Conservation (phyloP, 2,888 invertebrate species). For the Neuroscelio doddi region DNA sequence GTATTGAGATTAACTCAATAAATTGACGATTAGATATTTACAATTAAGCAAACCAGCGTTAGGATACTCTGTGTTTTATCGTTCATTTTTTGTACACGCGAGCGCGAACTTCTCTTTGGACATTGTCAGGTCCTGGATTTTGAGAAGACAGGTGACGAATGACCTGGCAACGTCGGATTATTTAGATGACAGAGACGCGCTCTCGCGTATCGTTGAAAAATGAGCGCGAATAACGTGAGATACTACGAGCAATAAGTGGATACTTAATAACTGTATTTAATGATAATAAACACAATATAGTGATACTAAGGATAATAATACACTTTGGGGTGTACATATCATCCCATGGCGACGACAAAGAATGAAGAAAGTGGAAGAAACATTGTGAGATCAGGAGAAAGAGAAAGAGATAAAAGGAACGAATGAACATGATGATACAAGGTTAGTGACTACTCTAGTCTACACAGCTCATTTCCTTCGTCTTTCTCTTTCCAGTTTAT, state of each 20-base stretch:
- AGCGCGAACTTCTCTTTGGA: too few species aligned
- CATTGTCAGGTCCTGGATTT: too few species aligned
- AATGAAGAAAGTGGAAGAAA: slow-evolving; percentile 21
- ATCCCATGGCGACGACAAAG: slow-evolving; percentile 31
- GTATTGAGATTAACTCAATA: slow-evolving; percentile 50
- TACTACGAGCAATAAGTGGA: slow-evolving; percentile 68
- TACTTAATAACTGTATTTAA: slow-evolving; percentile 58
- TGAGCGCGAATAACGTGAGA: slow-evolving; percentile 44
- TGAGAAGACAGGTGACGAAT: too few species aligned
- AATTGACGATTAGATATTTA: slow-evolving; percentile 29
- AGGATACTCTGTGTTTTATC: slow-evolving; percentile 4
- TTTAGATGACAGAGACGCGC: too few species aligned
- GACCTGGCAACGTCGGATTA: too few species aligned
- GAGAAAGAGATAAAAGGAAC: slow-evolving; percentile 5
- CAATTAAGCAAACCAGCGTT: slow-evolving; percentile 14
- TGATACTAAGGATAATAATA: slow-evolving; percentile 42
- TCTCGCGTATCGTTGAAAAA: neutral
- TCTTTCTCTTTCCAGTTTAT: slow-evolving; percentile 9
- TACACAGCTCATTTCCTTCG: slow-evolving; percentile 26
- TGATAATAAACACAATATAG: slow-evolving; percentile 48
- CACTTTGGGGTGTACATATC: slow-evolving; percentile 42
- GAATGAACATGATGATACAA: too few species aligned
- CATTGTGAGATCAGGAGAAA: slow-evolving; percentile 12
- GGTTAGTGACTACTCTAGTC: too few species aligned
- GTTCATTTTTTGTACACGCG: slow-evolving; percentile 1